phyloP scores from a whole-genome alignment of 2,797 vertebrate species.

The Falco concolor region DNA sequence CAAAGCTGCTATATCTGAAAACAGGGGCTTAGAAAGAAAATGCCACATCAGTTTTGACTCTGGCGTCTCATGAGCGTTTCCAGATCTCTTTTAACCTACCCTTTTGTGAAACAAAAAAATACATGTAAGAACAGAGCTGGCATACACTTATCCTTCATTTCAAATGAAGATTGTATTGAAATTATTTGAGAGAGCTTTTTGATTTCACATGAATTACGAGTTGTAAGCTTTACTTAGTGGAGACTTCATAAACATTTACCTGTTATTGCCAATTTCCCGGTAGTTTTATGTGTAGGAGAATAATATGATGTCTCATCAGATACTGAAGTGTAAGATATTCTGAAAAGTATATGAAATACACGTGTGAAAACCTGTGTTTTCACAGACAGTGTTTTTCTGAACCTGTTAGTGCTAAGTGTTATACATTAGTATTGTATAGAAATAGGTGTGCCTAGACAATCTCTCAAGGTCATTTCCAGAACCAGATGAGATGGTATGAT shows the following conservation, averaged over 20 bases:
- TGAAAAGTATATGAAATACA: background rate
- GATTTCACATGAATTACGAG: background rate
- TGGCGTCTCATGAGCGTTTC: background rate
- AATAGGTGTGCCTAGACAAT: background rate
- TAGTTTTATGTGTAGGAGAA: background rate
- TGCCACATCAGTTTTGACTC: background rate
- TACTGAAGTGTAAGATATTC: background rate
- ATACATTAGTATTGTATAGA: rapidly evolving
- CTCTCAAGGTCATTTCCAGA: background rate
- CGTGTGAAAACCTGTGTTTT: background rate
- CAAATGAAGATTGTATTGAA: background rate
- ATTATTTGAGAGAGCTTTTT: background rate
- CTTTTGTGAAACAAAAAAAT: constrained; percentile 13
- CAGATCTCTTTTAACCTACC: background rate
- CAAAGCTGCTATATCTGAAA: constrained; percentile 27
- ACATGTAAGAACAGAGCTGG: background rate
- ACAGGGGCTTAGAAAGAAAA: background rate
- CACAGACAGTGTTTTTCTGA: background rate
- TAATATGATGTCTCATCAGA: background rate
- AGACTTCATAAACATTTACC: background rate
- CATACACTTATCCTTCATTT: background rate
- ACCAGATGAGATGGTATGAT: background rate
- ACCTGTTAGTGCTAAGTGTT: background rate
- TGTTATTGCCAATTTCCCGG: background rate
- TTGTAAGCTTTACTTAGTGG: background rate